phyloP scores from a whole-genome alignment of 2,113 vertebrate genomes.

The Noctilio leporinus region DNA sequence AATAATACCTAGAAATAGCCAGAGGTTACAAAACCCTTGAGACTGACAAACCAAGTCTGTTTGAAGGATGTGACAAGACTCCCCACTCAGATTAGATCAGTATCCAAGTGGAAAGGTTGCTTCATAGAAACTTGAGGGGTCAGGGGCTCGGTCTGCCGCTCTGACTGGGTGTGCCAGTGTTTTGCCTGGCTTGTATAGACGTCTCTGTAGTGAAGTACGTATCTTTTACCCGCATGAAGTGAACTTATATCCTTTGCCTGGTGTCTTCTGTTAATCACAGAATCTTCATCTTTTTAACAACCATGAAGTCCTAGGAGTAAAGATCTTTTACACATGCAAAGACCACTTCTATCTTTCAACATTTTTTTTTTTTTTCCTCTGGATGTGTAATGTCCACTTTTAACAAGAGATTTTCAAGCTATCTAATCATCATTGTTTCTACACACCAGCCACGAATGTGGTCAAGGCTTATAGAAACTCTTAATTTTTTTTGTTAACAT shows the following conservation, averaged over 20 bases:
- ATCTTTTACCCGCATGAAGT: neutral
- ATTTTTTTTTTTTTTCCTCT: neutral
- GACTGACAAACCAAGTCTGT: neutral
- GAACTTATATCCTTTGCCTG: neutral
- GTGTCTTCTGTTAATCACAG: neutral
- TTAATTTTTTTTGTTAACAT: neutral
- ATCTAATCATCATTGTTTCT: neutral
- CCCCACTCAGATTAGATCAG: neutral
- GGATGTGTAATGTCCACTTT: neutral
- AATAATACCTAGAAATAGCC: neutral
- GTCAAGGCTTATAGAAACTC: neutral
- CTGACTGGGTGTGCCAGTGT: neutral
- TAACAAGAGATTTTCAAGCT: constrained; percentile 6
- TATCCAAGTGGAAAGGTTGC: neutral
- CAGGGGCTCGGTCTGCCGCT: neutral
- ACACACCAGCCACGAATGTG: neutral
- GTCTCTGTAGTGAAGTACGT: neutral
- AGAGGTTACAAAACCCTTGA: neutral
- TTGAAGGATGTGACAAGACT: neutral
- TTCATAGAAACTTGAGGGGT: neutral
- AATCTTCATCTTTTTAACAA: constrained; percentile 25
- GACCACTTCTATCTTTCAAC: neutral
- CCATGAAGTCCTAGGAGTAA: neutral
- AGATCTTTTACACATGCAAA: neutral
- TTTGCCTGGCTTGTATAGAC: neutral